Evolutionary conservation across 1,140 invertebrate genomes (phyloP), one percentile per base, ranked within the genome.

Genomic region (Ooceraea biroi): DNA sequence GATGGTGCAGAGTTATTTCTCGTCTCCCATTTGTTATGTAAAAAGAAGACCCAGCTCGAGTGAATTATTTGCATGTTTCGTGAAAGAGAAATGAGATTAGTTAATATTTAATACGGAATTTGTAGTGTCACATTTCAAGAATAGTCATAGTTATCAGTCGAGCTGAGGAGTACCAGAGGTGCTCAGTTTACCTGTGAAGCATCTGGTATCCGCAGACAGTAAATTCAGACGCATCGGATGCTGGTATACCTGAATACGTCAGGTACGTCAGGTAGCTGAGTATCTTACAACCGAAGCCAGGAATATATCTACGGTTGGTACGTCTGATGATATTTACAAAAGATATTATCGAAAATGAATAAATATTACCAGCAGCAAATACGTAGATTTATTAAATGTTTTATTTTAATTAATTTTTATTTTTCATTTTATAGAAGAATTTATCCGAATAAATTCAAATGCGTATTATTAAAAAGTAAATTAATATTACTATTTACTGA

Each of bases 291-390:
- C 44, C 19, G 3, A 57, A 46, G 27, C n/a, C 19, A 66, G 17
- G n/a, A 17, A 44, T 55, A 30, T 69, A 78, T 57, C 76, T 44
- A 55, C 76, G 11, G 63, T 57, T 69, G 76, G 17, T 77, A 76
- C 12, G 48, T 50, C 22, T 14, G 3, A 12, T 5, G 17, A 12
- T 60, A 30, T 30, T 50, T 65, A 65, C 19, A 19, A n/a, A 25
- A 52, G 14, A 52, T 12, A 19, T 36, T 55, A 25, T 11, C 41
- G 12, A 8, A 44, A 3, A 22, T 2, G 10, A 44, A 41, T 5
- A 7, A 17, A 50, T 41, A 30, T 44, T 57, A 69, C 11, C 36
- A 69, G 10, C 57, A 22, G 36, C 44, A 44, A 71, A 30, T 44
- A 44, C 25, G 19, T 58, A 22, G 17, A 36, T 55, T 27, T 14